Conservation (phyloP, 2,888 invertebrate genomes). For the Epinotia bilunana region DNA sequence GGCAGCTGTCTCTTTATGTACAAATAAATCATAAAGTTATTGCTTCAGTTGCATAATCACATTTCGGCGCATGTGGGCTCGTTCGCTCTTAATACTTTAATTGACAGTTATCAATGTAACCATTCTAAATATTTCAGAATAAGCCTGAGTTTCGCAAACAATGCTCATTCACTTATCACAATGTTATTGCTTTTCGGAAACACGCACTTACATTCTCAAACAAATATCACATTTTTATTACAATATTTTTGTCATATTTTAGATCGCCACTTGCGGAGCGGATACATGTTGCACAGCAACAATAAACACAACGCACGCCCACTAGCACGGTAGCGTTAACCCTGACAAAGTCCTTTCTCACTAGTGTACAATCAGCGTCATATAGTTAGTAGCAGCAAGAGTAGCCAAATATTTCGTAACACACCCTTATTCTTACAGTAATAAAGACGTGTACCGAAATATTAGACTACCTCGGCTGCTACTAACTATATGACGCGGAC, state of each 20-base stretch:
- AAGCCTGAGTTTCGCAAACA: constrained; percentile 65
- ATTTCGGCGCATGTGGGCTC: constrained; percentile 52
- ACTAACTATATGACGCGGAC: too few relatives aligned
- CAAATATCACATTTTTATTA: constrained; percentile 79
- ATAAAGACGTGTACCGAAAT: too few relatives aligned
- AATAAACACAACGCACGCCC: constrained; percentile 46
- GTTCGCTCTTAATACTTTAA: constrained; percentile 60
- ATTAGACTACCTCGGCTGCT: too few relatives aligned
- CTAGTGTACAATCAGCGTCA: background rate
- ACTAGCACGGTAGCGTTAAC: constrained; percentile 14
- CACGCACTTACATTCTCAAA: constrained; percentile 74
- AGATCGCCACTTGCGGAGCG: constrained; percentile 59
- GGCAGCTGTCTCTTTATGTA: constrained; percentile 47
- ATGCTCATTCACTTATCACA: constrained; percentile 77
- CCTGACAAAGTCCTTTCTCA: background rate
- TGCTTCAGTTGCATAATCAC: constrained; percentile 34
- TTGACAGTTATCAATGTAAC: constrained; percentile 77
- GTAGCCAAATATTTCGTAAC: too few relatives aligned
- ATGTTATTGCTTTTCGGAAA: constrained; percentile 81
- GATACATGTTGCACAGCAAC: constrained; percentile 57
- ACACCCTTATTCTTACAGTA: too few relatives aligned
- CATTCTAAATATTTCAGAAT: constrained; percentile 66
- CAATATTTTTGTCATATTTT: constrained; percentile 67
- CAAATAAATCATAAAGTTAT: constrained; percentile 38
- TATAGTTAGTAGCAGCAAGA: too few relatives aligned